phyloP scores from a whole-genome alignment of 2,888 invertebrate genomes.

The Drosophila subsilvestris region DNA sequence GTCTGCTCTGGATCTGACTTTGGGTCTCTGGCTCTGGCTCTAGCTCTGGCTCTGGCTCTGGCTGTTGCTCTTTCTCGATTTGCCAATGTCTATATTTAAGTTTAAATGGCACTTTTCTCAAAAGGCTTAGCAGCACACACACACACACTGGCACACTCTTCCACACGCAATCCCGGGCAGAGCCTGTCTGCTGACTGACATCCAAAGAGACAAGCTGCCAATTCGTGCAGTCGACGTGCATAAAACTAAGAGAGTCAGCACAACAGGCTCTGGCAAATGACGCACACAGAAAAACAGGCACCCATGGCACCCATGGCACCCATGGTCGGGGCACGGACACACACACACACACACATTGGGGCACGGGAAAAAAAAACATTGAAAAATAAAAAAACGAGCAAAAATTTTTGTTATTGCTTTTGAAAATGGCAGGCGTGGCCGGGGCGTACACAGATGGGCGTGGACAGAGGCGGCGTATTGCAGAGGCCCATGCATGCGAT shows the following conservation, averaged over 20 bases:
- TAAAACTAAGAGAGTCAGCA: slow-evolving; percentile 78
- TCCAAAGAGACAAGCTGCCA: slow-evolving; percentile 77
- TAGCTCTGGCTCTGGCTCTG: not conserved
- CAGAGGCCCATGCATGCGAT: slow-evolving; percentile 68
- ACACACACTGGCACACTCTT: slow-evolving; percentile 41
- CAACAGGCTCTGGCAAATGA: slow-evolving; percentile 29
- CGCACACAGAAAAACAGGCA: slow-evolving; percentile 2
- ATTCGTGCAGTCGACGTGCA: slow-evolving; percentile 73
- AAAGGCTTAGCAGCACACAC: slow-evolving; percentile 64
- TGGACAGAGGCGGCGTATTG: slow-evolving; percentile 57
- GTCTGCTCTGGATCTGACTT: not conserved
- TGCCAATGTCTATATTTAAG: slow-evolving; percentile 76
- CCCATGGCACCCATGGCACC: slow-evolving; percentile 7
- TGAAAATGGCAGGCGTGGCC: slow-evolving; percentile 72
- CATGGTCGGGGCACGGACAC: slow-evolving; percentile 1
- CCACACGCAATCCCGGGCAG: slow-evolving; percentile 15
- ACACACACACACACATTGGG: slow-evolving; percentile 14
- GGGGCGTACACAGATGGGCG: slow-evolving; percentile 59
- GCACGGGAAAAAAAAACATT: slow-evolving; percentile 38
- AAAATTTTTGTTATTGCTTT: slow-evolving; percentile 75
- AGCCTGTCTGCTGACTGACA: slow-evolving; percentile 59
- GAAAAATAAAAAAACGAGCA: slow-evolving; percentile 68
- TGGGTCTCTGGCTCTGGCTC: not conserved
- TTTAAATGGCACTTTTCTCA: slow-evolving; percentile 78
- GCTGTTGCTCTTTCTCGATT: slow-evolving; percentile 20